Conservation (phyloP, 2,888 invertebrate species). For the Xanthia togata region DNA sequence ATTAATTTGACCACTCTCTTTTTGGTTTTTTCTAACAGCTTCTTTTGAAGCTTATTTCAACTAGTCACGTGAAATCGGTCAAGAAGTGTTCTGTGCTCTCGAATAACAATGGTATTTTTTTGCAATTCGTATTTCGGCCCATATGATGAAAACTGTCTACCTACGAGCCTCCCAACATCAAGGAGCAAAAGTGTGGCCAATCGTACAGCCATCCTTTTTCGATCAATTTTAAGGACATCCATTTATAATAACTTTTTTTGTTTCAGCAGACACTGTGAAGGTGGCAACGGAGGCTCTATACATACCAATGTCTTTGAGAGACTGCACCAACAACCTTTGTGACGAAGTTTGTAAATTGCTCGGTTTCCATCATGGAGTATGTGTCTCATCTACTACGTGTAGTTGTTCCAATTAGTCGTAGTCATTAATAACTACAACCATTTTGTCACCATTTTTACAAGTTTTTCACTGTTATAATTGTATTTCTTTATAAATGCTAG, state of each 20-base stretch:
- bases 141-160: too few relatives aligned
- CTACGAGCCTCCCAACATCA: too few relatives aligned
- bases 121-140: too few relatives aligned
- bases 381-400: constrained; percentile 41
- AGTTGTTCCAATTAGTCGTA: constrained; percentile 34
- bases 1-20: too few relatives aligned
- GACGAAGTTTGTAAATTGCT: constrained; percentile 22
- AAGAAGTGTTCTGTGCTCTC: too few relatives aligned
- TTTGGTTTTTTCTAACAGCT: too few relatives aligned
- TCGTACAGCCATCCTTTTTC: neutral
- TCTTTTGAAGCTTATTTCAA: too few relatives aligned
- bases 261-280: constrained; percentile 33
- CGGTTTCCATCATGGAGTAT: constrained; percentile 43
- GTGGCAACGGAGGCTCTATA: constrained; percentile 30
- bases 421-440: neutral
- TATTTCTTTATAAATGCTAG: neutral
- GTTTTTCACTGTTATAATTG: neutral
- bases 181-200: neutral
- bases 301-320: constrained; percentile 49
- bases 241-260: constrained; percentile 5
- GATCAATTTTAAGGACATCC: neutral
- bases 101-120: too few relatives aligned
- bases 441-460: neutral
- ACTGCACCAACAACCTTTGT: constrained; percentile 22
- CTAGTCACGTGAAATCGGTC: too few relatives aligned